These are phyloP conservation scores for Alcis repandata DNA, from an alignment of 2,888 invertebrate genomes.

Conservation along the genomic window DNA sequence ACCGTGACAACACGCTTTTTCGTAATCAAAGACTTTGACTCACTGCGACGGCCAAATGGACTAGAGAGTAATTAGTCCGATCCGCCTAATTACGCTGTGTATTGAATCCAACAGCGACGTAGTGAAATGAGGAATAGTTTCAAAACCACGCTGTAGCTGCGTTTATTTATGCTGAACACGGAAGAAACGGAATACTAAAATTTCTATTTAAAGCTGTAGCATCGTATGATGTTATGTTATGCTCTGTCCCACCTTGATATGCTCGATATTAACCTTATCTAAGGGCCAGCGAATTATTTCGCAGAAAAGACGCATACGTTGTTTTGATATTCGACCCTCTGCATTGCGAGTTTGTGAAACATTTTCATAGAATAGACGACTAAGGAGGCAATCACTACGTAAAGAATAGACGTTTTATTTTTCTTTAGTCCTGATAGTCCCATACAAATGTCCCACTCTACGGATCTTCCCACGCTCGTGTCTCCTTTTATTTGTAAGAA, in stretches of 20 bases:
- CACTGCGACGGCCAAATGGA: conserved; percentile 47
- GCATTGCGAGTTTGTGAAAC: background rate
- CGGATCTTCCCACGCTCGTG: conserved; percentile 17
- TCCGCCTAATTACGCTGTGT: conserved; percentile 9
- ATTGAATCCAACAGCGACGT: background rate
- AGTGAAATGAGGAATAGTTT: background rate
- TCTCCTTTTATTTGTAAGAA: conserved; percentile 5
- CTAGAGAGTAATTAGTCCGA: conserved; percentile 33
- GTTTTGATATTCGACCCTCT: conserved; percentile 15
- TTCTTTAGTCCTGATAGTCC: conserved; percentile 9
- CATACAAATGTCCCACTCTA: conserved; percentile 10
- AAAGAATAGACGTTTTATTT: conserved; percentile 15
- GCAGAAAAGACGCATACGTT: conserved; percentile 9
- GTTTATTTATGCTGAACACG: background rate
- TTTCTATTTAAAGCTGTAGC: background rate
- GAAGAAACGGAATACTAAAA: background rate
- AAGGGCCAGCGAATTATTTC: conserved; percentile 5
- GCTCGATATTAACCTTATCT: background rate
- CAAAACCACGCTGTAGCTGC: too few relatives aligned
- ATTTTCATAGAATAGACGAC: conserved; percentile 16
- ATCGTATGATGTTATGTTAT: background rate
- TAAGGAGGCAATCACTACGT: too few relatives aligned
- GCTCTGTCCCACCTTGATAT: conserved; percentile 10
- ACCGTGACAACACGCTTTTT: conserved; percentile 58
- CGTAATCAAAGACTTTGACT: conserved; percentile 51